Evolutionary conservation across 2,113 vertebrate genomes (phyloP).

Genomic region (Nibea coibor): DNA sequence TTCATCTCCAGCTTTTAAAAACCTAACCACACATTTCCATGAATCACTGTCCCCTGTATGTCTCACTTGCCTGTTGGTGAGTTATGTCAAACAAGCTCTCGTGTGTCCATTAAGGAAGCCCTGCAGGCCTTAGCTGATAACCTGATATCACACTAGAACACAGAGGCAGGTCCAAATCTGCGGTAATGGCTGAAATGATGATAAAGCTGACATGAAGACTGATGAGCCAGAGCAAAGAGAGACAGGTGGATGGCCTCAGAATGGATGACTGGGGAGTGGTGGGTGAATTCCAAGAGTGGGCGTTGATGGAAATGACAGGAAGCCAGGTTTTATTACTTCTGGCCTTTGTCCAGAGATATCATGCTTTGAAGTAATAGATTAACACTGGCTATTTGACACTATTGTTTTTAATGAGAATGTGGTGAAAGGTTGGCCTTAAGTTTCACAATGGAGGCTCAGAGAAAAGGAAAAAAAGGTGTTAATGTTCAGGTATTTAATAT

Average conservation of each 20-base stretch:
- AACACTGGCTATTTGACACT: conserved; percentile 21
- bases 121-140: conserved; percentile 17
- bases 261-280: not conserved
- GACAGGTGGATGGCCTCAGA: not conserved
- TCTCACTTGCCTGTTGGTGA: not conserved
- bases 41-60: not conserved
- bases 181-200: conserved; percentile 22
- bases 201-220: not conserved
- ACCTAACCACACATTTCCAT: not conserved
- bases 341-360: conserved; percentile 43
- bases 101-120: conserved; percentile 12
- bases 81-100: conserved; percentile 21
- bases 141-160: not conserved
- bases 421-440: conserved; percentile 7
- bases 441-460: conserved; percentile 1
- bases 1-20: conserved; percentile 6
- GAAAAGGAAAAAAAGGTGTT: not conserved
- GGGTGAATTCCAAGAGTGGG: conserved; percentile 3
- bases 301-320: conserved; percentile 34
- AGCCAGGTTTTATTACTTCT: conserved; percentile 28
- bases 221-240: not conserved
- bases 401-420: conserved; percentile 40
- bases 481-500: not conserved
- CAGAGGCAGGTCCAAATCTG: not conserved
- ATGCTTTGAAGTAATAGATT: conserved; percentile 33